Conservation (phyloP, 1,140 invertebrate genomes). For the Pseudoatta argentina region DNA sequence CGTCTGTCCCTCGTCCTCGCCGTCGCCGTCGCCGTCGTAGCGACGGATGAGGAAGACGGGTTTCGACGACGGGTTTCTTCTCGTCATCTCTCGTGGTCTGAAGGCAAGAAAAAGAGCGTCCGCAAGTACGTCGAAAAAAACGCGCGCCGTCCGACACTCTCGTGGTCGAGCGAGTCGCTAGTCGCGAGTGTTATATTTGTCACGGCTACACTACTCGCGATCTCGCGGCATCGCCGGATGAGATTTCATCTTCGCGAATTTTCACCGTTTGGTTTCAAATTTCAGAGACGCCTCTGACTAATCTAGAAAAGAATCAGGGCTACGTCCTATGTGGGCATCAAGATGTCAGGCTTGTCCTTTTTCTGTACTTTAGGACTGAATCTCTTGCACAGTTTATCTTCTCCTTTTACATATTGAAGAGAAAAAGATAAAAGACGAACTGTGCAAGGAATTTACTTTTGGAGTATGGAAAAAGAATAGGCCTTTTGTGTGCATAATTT, state of each 20-base stretch:
- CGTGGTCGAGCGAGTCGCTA: neutral
- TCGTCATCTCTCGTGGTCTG: neutral
- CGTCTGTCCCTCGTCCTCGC: too few relatives aligned
- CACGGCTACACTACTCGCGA: neutral
- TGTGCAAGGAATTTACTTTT: too few relatives aligned
- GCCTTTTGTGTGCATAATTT: neutral
- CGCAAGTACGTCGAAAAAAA: slow-evolving; percentile 36
- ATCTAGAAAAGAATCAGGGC: neutral
- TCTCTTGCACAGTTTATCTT: too few relatives aligned
- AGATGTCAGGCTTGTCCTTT: neutral
- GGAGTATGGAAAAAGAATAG: too few relatives aligned
- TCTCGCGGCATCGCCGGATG: neutral
- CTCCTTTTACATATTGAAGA: too few relatives aligned
- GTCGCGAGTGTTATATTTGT: neutral
- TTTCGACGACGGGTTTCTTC: neutral
- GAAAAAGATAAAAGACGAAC: too few relatives aligned
- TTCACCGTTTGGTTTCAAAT: neutral
- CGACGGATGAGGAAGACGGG: neutral
- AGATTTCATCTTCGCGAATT: neutral
- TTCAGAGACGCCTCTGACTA: neutral
- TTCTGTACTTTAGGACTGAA: too few relatives aligned
- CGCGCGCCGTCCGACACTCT: neutral
- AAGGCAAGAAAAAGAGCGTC: neutral
- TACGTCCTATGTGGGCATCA: neutral
- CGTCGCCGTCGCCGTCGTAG: neutral